Percentiles rank a stretch among this genome's conserved stretches.
Evolutionary conservation across 1,140 invertebrate genomes (phyloP).

Genomic region (Trypoxylus dichotomus): DNA sequence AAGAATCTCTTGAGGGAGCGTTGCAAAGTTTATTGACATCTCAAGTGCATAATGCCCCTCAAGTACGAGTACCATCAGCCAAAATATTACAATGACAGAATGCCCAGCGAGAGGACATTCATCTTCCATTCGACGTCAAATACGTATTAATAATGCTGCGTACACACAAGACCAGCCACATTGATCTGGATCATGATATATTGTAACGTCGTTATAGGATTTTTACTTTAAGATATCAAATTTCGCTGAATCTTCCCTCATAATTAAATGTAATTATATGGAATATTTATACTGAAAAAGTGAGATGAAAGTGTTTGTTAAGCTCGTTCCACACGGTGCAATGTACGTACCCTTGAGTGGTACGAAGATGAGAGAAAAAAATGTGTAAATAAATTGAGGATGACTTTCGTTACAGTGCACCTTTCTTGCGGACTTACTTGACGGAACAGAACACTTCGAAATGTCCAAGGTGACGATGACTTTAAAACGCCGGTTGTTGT

Average conservation of each 20-base stretch:
- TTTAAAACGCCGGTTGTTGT: neutral
- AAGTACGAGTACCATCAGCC: neutral
- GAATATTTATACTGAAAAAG: neutral
- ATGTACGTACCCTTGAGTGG: neutral
- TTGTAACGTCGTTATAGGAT: no score
- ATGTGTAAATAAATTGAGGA: neutral
- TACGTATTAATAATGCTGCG: neutral
- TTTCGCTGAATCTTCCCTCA: neutral
- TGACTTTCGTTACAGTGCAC: neutral
- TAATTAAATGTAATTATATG: neutral
- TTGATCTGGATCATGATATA: neutral
- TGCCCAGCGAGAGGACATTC: neutral
- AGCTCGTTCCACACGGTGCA: neutral
- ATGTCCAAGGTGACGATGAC: neutral
- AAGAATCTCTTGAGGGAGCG: neutral
- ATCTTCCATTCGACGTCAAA: neutral
- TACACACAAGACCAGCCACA: neutral
- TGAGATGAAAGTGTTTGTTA: neutral
- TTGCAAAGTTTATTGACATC: slow-evolving; percentile 10
- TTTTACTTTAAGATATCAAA: neutral
- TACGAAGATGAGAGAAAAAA: neutral
- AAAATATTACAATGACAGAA: neutral
- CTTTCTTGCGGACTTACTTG: neutral
- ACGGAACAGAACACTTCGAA: neutral
- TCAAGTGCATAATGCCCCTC: neutral